Evolutionary conservation across 2,113 vertebrate species (phyloP), one percentile per base, ranked within the genome.

Genomic region (Stigmatopora nigra): DNA sequence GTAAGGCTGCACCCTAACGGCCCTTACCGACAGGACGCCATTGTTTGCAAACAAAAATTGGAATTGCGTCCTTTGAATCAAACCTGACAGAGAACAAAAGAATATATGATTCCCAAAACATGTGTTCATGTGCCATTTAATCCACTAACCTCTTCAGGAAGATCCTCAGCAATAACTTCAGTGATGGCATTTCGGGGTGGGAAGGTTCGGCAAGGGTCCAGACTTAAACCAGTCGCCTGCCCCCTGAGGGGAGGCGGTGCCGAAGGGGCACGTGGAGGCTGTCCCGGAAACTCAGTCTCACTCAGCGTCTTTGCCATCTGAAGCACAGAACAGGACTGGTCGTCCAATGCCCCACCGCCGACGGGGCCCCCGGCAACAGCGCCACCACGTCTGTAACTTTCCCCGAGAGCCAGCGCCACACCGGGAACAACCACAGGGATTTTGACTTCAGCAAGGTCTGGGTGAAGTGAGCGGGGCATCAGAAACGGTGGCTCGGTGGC

Each of bases 231-330:
- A 55, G 90, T 76, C 0, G 69, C 74, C 66, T 77, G 77, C 7
- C 74, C 84, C 2, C 80, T 80, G 0, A 81, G 78, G 11, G 81
- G 84, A 1, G 83, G 87, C 0, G 83, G 87, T 2, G 86, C 82
- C 1, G 88, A 82, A 2, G 86, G 85, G 55, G 88, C 89, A 4
- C 90, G 86, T 2, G 76, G 78, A 20, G 78, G 83, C 35, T 88
- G 91, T 0, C 83, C 77, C 0, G 87, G 75, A 10, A 93, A 97
- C 78, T 97, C 95, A 62, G 92, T 94, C 80, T 98, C 96, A 5
- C 95, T 97, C 82, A 98, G 86, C 0, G 93, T 95, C 84, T 93
- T 95, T 75, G 96, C 96, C 92, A 98, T 94, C 87, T 98, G 96
- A 25, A 98, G 92, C 70, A 97, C 96, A 0, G 95, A 98, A 79